These are phyloP conservation scores for Lasius platythorax DNA, from an alignment of 2,888 invertebrate genomes.

Conservation along the genomic window DNA sequence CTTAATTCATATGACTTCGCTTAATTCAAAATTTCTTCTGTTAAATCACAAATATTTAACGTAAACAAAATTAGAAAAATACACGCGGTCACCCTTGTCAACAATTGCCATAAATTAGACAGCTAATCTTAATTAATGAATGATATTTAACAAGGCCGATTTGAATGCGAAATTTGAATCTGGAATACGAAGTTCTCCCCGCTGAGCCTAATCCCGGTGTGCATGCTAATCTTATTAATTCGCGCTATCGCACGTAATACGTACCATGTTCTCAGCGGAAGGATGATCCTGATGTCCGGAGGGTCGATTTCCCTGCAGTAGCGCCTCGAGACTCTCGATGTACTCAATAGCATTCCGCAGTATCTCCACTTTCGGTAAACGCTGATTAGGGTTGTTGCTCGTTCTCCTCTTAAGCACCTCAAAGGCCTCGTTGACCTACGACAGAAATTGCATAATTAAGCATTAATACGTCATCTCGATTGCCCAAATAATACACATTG, in stretches of 20 bases:
- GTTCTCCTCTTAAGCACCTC: slow-evolving; percentile 97
- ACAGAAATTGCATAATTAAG: slow-evolving; percentile 46
- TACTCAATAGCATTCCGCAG: slow-evolving; percentile 99
- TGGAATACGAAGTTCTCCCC: background rate
- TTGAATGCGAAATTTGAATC: background rate
- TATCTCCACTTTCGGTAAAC: slow-evolving; percentile 99
- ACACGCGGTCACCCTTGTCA: background rate
- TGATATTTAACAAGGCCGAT: background rate
- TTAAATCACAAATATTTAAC: background rate
- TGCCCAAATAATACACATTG: background rate
- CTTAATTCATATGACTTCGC: background rate
- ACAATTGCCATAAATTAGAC: background rate
- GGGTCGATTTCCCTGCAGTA: slow-evolving; percentile 90
- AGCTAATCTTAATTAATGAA: background rate
- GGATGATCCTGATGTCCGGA: slow-evolving; percentile 75
- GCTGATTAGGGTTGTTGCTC: slow-evolving; percentile 97
- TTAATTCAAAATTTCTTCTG: background rate
- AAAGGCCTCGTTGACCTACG: slow-evolving; percentile 98
- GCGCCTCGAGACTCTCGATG: slow-evolving; percentile 96
- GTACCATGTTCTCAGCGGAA: slow-evolving; percentile 63
- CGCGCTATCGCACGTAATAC: slow-evolving; percentile 32
- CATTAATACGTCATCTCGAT: background rate
- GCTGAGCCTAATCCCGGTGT: background rate
- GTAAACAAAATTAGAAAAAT: background rate
- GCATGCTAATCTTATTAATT: slow-evolving; percentile 22